A percentile compares a stretch with the other conserved stretches of the same genome.
Conservation (phyloP, 2,113 vertebrate species). For the Aegithalos caudatus region DNA sequence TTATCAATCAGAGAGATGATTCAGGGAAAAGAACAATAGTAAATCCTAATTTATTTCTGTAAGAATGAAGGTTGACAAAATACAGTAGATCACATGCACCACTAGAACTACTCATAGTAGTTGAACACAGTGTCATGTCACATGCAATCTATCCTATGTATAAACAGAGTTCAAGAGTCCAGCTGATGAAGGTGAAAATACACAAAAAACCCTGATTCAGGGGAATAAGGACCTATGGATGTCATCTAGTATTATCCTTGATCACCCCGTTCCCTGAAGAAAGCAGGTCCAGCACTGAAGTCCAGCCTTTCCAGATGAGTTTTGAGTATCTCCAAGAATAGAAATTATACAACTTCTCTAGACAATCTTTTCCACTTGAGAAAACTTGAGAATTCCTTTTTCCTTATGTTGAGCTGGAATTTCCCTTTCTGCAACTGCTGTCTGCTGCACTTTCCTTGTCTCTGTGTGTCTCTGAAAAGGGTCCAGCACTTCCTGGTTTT, state of each 20-base stretch:
- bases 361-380: background rate
- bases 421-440: background rate
- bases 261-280: background rate
- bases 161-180: background rate
- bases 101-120: background rate
- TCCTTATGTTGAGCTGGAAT: background rate
- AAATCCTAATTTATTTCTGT: background rate
- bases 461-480: background rate
- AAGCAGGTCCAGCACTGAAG: background rate
- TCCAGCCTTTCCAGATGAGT: background rate
- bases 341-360: background rate
- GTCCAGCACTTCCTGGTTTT: background rate
- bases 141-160: background rate
- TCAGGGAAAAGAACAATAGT: background rate
- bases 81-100: background rate
- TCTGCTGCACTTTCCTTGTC: background rate
- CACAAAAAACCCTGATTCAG: background rate
- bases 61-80: background rate
- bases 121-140: background rate
- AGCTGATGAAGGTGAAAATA: background rate
- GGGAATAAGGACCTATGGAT: background rate
- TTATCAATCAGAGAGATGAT: background rate
- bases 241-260: background rate
- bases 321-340: background rate
- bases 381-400: background rate